These are phyloP conservation scores for Nasonia vitripennis DNA, from an alignment of 1,140 invertebrate species.

Conservation along the genomic window DNA sequence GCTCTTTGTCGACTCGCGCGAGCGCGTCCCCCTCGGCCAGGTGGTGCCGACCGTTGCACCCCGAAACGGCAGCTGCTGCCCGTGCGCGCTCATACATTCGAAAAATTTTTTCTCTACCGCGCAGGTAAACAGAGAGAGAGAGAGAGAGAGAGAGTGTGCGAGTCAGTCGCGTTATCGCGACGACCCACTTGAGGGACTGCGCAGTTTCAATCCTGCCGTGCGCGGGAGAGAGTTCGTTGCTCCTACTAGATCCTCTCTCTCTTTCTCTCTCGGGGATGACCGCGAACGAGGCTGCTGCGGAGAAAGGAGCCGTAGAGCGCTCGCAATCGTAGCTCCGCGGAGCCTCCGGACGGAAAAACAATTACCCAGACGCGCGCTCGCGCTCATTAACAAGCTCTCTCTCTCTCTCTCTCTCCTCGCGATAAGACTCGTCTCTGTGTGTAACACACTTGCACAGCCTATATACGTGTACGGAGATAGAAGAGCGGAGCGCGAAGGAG, in stretches of 20 bases:
- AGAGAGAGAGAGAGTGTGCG: background rate
- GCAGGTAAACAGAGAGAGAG: constrained; percentile 13
- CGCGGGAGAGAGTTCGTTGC: constrained; percentile 1
- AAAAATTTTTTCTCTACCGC: background rate
- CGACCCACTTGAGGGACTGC: background rate
- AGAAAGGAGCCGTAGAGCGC: too few species aligned
- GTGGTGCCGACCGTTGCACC: constrained; percentile 1
- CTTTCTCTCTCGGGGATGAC: background rate
- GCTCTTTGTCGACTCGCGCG: background rate
- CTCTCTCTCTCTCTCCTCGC: too few species aligned
- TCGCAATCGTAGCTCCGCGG: background rate
- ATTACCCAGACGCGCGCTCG: background rate
- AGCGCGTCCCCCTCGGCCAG: background rate
- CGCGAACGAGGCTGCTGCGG: background rate
- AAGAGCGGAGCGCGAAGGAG: constrained; percentile 34
- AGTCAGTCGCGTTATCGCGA: background rate
- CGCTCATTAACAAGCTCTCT: background rate
- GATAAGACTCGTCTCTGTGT: background rate
- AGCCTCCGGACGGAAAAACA: background rate
- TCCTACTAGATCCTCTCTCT: background rate
- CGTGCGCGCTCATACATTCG: background rate
- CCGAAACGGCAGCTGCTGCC: background rate
- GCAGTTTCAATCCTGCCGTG: background rate
- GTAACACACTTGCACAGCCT: too few species aligned
- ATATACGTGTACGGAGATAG: background rate